Evolutionary conservation across 2,113 vertebrate genomes (phyloP), one percentile per base, ranked within the genome.

Genomic region (Petrocephalus microphthalmus): DNA sequence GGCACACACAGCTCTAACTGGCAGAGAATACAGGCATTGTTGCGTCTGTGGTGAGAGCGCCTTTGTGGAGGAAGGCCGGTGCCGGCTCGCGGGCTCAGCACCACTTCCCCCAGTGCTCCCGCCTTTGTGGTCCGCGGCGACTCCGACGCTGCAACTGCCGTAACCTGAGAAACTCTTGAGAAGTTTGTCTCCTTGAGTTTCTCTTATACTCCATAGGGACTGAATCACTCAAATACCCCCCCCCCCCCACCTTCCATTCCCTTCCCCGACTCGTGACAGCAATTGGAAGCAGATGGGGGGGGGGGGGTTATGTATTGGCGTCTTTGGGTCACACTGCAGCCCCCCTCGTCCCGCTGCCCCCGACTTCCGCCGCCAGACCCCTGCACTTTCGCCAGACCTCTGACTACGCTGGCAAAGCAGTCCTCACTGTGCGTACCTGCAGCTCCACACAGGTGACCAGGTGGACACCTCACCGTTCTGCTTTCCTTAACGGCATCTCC

Each of bases 211-310:
- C 52, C 52, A 17, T 3, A 37, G 52, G 52, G 84, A 53, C 52
- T 29, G 51, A 85, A 54, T 85, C 82, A 84, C 42, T 84, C 49
- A 84, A 88, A 93, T 91, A 94, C 94, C 49, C 25, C 45, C 83
- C 51, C 84, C n/a, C 22, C 81, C 89, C 93, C 91, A 94, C 94
- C 51, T 53, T 85, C 84, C 29, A 51, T 11, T 87, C 25, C 60
- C 29, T n/a, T 29, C 45, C 67, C 10, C 29, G 86, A 67, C 22
- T n/a, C 49, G 64, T 52, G 47, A 60, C 93, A 90, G 90, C 94
- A 93, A 94, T 95, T 95, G 94, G 92, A 95, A 95, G 92, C 95
- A 96, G 95, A 95, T 85, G 84, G 51, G 22, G 45, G 51, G 22
- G n/a, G 11, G 4, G 90, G 89, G 92, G 91, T 95, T 95, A 94